Conservation (phyloP, 2,888 invertebrate genomes). For the Lycocerus yunnanus region DNA sequence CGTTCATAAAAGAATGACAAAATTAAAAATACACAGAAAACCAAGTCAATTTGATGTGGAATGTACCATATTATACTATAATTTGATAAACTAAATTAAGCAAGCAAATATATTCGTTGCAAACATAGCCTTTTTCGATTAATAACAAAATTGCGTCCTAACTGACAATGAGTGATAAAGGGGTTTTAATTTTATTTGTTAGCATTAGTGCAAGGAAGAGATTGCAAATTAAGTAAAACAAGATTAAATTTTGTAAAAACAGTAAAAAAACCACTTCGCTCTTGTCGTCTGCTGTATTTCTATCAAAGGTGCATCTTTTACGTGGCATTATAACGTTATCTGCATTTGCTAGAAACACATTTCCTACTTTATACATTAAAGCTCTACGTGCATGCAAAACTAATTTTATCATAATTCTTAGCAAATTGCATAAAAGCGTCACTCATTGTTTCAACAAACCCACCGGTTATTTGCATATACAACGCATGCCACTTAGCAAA, state of each 20-base stretch:
- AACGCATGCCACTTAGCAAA: background rate
- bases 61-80: no score
- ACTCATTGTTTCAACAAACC: background rate
- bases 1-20: no score
- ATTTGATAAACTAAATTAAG: background rate
- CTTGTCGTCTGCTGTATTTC: slow-evolving; percentile 5
- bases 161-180: no score
- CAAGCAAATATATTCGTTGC: background rate
- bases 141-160: no score
- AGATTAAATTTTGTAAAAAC: background rate
- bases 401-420: slow-evolving; percentile 11
- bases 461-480: background rate
- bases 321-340: slow-evolving; percentile 7
- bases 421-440: slow-evolving; percentile 7
- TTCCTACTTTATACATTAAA: slow-evolving; percentile 12
- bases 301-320: slow-evolving; percentile 6
- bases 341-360: slow-evolving; percentile 4
- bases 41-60: no score
- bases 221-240: background rate
- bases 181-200: no score
- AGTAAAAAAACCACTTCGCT: background rate
- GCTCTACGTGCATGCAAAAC: slow-evolving; percentile 8
- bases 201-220: background rate
- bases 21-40: no score
- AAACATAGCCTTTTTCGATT: background rate